Percentiles rank a stretch among this genome's conserved stretches.
phyloP scores from a whole-genome alignment of 2,797 vertebrate species.

The Buphagus erythrorhynchus region DNA sequence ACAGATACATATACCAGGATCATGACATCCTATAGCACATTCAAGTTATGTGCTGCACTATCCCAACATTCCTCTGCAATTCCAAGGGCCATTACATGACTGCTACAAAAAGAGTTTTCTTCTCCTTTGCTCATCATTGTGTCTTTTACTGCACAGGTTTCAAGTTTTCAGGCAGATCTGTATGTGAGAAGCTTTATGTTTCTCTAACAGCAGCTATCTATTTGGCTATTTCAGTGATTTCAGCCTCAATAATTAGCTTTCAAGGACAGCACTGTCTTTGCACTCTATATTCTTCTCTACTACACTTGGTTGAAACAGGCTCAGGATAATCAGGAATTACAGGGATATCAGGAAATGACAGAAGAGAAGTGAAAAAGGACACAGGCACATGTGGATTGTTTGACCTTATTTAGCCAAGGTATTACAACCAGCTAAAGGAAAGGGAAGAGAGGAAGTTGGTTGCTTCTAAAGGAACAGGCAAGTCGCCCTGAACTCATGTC shows the following conservation, averaged over 20 bases:
- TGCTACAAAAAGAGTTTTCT: neutral
- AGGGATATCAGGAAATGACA: neutral
- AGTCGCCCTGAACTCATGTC: neutral
- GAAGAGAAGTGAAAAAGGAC: neutral
- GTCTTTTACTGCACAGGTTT: neutral
- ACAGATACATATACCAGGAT: fast-evolving
- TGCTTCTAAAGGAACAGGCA: neutral
- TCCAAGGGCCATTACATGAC: neutral
- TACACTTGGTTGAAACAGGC: neutral
- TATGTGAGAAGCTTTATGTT: neutral
- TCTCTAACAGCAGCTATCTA: neutral
- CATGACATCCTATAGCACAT: neutral
- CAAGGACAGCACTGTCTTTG: neutral
- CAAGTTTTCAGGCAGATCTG: neutral
- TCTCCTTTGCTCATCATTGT: neutral
- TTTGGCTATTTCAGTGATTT: neutral
- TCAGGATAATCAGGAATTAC: neutral
- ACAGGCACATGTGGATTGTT: fast-evolving
- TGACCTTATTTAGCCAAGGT: neutral
- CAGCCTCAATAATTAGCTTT: neutral
- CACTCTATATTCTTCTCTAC: neutral
- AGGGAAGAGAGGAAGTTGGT: neutral
- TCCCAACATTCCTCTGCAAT: neutral
- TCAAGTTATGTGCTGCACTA: neutral
- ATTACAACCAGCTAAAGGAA: neutral